These are phyloP conservation scores for Pangasianodon hypophthalmus DNA, from an alignment of 2,113 vertebrate species.

Conservation along the genomic window DNA sequence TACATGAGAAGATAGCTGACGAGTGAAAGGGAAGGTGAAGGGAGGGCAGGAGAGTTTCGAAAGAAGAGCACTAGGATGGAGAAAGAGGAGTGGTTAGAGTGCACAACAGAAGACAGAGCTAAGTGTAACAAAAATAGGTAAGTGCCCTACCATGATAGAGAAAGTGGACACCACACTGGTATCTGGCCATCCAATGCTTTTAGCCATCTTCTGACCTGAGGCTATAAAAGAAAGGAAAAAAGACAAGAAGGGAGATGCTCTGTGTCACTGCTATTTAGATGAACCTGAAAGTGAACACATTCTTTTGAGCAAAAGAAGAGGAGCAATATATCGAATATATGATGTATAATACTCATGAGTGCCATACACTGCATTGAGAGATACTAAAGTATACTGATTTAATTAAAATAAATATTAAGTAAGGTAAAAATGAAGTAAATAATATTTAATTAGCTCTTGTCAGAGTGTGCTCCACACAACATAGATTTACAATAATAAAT, in stretches of 20 bases:
- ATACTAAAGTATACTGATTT: background rate
- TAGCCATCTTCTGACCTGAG: constrained; percentile 42
- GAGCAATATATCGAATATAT: background rate
- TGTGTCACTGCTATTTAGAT: constrained; percentile 46
- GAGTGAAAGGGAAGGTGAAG: constrained; percentile 46
- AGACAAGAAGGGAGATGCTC: constrained; percentile 2
- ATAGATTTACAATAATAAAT: background rate
- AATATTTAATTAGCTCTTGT: background rate
- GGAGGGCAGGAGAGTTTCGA: constrained; percentile 65
- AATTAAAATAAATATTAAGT: background rate
- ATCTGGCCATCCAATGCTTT: constrained; percentile 36
- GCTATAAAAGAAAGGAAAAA: constrained; percentile 34
- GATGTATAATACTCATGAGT: background rate
- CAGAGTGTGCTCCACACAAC: background rate
- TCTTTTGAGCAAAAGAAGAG: constrained; percentile 23
- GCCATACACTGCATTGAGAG: background rate
- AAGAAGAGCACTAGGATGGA: constrained; percentile 60
- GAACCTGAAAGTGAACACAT: constrained; percentile 35
- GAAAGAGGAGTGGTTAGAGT: constrained; percentile 77
- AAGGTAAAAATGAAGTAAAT: background rate
- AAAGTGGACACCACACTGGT: constrained; percentile 32
- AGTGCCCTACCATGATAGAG: constrained; percentile 23
- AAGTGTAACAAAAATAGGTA: constrained; percentile 33
- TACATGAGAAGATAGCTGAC: constrained; percentile 39
- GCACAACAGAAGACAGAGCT: constrained; percentile 83